A percentile compares a stretch with the other conserved stretches of the same genome.
phyloP scores from a whole-genome alignment of 2,797 vertebrate genomes.

The Ctenopoma kingsleyae region DNA sequence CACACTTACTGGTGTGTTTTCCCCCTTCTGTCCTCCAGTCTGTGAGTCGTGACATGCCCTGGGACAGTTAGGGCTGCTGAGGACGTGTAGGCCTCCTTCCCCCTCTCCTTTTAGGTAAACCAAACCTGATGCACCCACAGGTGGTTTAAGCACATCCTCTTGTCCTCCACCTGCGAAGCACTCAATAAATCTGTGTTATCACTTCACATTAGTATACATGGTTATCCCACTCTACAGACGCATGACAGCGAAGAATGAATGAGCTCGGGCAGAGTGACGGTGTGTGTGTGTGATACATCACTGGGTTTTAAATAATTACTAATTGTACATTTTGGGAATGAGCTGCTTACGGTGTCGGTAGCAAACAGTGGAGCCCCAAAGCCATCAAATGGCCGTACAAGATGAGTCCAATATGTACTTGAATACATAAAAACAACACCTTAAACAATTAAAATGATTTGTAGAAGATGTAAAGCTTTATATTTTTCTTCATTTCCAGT shows the following conservation, averaged over 20 bases:
- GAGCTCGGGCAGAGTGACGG: neutral
- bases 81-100: conserved; percentile 75
- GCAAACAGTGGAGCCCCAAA: neutral
- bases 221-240: conserved; percentile 19
- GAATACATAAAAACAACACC: neutral
- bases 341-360: neutral
- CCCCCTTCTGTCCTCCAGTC: conserved; percentile 84
- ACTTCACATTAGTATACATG: conserved; percentile 26
- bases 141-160: conserved; percentile 47
- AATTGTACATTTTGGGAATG: neutral
- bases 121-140: conserved; percentile 53
- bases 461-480: neutral
- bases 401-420: neutral
- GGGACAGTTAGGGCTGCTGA: conserved; percentile 85
- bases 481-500: neutral
- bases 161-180: conserved; percentile 38
- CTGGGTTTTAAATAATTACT: conserved; percentile 7
- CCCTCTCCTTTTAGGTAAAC: conserved; percentile 83
- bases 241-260: conserved; percentile 12
- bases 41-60: conserved; percentile 87
- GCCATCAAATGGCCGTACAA: neutral
- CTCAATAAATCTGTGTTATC: conserved; percentile 28
- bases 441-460: neutral
- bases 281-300: conserved; percentile 17
- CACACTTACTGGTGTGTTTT: conserved; percentile 75